A percentile compares a stretch with the other conserved stretches of the same genome.
Evolutionary conservation across 2,888 invertebrate species (phyloP).

Genomic region (Hirtodrosophila duncani): DNA sequence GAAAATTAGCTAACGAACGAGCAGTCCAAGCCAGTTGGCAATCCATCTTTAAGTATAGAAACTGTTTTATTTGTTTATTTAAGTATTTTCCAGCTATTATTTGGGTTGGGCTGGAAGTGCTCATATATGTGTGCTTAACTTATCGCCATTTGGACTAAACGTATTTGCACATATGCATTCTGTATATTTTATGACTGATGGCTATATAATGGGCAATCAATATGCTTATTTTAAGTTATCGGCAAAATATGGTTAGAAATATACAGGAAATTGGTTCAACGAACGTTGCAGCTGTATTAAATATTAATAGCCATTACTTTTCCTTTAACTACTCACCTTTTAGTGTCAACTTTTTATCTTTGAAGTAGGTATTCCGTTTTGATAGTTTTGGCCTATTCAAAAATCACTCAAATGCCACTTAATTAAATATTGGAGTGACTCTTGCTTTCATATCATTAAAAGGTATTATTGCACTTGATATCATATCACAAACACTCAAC

Average conservation of each 20-base stretch:
- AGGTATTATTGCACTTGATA: conserved; percentile 45
- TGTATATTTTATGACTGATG: too few relatives aligned
- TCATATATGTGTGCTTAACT: conserved; percentile 28
- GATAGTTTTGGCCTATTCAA: too few relatives aligned
- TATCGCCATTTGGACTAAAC: too few relatives aligned
- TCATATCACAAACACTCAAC: conserved; percentile 19
- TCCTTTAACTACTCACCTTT: too few relatives aligned
- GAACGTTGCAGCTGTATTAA: too few relatives aligned
- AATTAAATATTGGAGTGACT: conserved; percentile 19
- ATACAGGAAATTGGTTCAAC: too few relatives aligned
- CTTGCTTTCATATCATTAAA: conserved; percentile 1
- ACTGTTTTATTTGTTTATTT: conserved; percentile 24
- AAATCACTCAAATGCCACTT: conserved; percentile 22
- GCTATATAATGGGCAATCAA: conserved; percentile 41
- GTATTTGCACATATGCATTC: too few relatives aligned
- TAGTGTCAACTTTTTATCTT: too few relatives aligned
- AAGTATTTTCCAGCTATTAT: not conserved
- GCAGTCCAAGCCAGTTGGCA: conserved; percentile 28
- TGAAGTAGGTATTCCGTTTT: too few relatives aligned
- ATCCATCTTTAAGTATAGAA: not conserved
- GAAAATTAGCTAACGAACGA: conserved; percentile 21
- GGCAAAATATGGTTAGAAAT: too few relatives aligned
- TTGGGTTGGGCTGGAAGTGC: too few relatives aligned
- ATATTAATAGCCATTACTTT: too few relatives aligned
- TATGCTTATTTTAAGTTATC: conserved; percentile 26